phyloP scores from a whole-genome alignment of 2,797 vertebrate genomes.

The Epinephelus malabaricus region DNA sequence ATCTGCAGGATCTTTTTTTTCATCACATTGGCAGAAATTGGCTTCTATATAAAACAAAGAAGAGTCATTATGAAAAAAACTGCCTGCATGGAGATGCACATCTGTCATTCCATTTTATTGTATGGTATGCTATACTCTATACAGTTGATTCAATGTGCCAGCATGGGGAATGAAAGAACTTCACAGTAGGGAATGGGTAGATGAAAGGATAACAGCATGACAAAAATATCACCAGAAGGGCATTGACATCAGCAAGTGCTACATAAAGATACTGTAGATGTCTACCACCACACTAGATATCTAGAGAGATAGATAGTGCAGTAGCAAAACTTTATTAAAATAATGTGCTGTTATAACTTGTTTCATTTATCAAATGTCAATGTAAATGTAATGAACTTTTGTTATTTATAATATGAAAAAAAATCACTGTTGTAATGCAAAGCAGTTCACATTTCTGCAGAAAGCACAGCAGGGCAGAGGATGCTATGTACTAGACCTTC shows the following conservation, averaged over 20 bases:
- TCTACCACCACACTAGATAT: background rate
- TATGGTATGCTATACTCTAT: background rate
- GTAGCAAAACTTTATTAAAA: background rate
- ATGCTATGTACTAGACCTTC: slow-evolving; percentile 3
- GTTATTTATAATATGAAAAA: background rate
- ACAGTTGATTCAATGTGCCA: slow-evolving; percentile 16
- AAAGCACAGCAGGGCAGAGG: slow-evolving; percentile 27
- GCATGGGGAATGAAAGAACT: slow-evolving; percentile 1
- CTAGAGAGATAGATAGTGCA: background rate
- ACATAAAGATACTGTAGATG: background rate
- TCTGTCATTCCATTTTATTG: no score
- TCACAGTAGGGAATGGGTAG: slow-evolving; percentile 1
- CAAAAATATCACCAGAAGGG: background rate
- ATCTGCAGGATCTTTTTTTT: no score
- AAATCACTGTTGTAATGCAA: slow-evolving; percentile 9
- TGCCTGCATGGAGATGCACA: no score
- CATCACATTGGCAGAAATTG: no score
- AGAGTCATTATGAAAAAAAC: no score
- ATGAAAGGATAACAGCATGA: slow-evolving; percentile 9
- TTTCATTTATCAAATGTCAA: background rate
- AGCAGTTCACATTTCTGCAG: slow-evolving; percentile 1
- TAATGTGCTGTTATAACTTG: slow-evolving; percentile 9
- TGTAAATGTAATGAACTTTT: background rate
- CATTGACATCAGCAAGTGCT: background rate
- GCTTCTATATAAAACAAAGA: no score